A percentile compares a stretch with the other conserved stretches of the same genome.
Evolutionary conservation across 2,797 vertebrate species (phyloP).

Genomic region (Ataeniobius toweri): DNA sequence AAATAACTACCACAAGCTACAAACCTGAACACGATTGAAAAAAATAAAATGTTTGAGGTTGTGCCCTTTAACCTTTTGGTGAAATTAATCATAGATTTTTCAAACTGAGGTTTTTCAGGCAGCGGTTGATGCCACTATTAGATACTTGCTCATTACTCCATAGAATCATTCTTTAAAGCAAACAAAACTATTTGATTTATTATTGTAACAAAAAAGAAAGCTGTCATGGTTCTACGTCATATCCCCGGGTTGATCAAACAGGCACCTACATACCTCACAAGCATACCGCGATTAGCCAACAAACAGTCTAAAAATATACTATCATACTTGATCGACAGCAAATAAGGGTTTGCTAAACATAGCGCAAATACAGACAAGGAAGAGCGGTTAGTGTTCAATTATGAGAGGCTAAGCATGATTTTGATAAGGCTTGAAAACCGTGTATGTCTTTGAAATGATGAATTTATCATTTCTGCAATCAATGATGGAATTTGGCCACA

Average conservation of each 20-base stretch:
- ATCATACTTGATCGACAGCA: neutral
- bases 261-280: constrained; percentile 27
- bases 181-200: neutral
- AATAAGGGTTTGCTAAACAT: constrained; percentile 3
- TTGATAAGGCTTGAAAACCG: constrained; percentile 14
- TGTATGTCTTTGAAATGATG: neutral
- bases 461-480: constrained; percentile 1
- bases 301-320: constrained; percentile 12
- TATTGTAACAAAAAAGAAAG: neutral
- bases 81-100: no score
- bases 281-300: constrained; percentile 28
- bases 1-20: no score
- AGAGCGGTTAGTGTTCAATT: neutral
- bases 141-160: neutral
- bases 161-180: neutral
- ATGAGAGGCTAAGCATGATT: neutral
- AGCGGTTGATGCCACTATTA: neutral
- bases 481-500: constrained; percentile 2
- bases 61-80: no score
- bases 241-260: constrained; percentile 38
- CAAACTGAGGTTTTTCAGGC: neutral
- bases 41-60: no score
- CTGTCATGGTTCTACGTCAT: neutral
- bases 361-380: neutral
- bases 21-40: no score